phyloP scores from a whole-genome alignment of 2,113 vertebrate species.

The Hiodon alosoides region DNA sequence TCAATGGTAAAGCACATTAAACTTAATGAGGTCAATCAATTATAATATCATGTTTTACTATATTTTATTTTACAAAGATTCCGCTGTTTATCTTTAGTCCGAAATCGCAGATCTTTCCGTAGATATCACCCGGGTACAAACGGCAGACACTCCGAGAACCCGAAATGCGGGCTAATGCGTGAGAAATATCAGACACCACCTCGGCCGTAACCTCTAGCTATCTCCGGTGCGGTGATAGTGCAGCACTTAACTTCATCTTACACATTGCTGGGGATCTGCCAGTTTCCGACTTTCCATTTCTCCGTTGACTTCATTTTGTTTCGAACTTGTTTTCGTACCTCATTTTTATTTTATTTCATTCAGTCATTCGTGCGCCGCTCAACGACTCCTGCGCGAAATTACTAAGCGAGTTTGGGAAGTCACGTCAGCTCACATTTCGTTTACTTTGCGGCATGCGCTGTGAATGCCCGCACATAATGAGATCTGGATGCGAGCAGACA shows the following conservation, averaged over 20 bases:
- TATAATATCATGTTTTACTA: too few relatives aligned
- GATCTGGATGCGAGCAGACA: background rate
- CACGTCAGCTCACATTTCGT: constrained; percentile 1
- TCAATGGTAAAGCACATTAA: too few relatives aligned
- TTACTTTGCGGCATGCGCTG: background rate
- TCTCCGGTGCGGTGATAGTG: background rate
- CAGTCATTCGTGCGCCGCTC: background rate
- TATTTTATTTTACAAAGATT: too few relatives aligned
- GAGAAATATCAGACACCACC: background rate
- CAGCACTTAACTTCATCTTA: background rate
- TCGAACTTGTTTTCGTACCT: background rate
- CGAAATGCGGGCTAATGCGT: too few relatives aligned
- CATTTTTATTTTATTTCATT: background rate
- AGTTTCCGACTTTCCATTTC: too few relatives aligned
- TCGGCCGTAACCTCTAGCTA: background rate
- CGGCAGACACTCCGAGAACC: too few relatives aligned
- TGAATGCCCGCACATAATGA: background rate
- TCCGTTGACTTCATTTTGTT: too few relatives aligned
- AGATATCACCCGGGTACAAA: too few relatives aligned
- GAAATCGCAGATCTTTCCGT: too few relatives aligned
- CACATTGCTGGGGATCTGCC: background rate
- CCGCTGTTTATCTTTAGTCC: too few relatives aligned
- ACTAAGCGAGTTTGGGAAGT: background rate
- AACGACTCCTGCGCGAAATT: background rate
- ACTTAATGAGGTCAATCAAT: too few relatives aligned